These are phyloP conservation scores for Pristionchus exspectatus DNA, from an alignment of 2,888 invertebrate species.

Conservation along the genomic window DNA sequence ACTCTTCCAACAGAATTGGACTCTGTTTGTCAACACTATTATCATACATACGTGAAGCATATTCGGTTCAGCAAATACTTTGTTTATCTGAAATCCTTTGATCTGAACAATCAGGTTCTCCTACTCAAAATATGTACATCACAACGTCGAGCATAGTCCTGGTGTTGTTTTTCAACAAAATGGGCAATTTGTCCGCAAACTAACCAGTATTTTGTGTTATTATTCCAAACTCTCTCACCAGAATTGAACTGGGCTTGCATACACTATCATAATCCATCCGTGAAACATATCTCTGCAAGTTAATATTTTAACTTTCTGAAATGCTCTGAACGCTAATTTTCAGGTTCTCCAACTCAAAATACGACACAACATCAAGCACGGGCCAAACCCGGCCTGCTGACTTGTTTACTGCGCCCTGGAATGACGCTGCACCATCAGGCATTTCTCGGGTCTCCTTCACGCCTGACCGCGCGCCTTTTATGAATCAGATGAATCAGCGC, in stretches of 20 bases:
- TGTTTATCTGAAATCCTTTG: not conserved
- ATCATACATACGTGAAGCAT: not conserved
- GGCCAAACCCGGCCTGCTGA: not conserved
- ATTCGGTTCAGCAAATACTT: not conserved
- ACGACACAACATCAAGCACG: not conserved
- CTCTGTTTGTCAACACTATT: not conserved
- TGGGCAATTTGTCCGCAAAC: no score
- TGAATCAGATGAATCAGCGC: not conserved
- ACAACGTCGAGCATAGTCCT: no score
- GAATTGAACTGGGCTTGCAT: no score
- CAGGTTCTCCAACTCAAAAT: not conserved
- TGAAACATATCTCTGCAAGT: not conserved
- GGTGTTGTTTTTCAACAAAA: no score
- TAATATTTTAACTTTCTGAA: no score
- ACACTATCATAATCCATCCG: not conserved
- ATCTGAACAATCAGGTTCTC: no score
- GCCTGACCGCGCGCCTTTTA: not conserved
- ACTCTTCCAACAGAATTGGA: not conserved
- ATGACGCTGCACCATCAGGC: not conserved
- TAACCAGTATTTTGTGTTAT: no score
- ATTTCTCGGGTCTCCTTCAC: not conserved
- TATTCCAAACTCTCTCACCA: no score
- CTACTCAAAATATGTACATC: no score
- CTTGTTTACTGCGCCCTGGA: not conserved
- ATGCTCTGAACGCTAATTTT: no score